Evolutionary conservation across 1,140 invertebrate genomes (phyloP), one percentile per base, ranked within the genome.

Genomic region (Macrocentrus cingulum): DNA sequence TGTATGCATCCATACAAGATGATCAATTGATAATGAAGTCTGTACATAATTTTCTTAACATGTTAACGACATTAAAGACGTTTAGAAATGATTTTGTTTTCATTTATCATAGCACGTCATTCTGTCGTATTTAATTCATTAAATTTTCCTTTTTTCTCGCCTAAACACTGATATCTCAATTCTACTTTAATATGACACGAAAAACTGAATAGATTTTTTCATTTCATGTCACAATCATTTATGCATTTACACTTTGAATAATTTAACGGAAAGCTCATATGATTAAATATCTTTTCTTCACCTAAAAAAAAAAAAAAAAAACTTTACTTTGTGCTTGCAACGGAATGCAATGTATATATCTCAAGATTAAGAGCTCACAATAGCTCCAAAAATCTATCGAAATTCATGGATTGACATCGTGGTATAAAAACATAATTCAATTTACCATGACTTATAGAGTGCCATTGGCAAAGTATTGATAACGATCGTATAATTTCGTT

Each of bases 391-490:
- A n/a, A 16, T 42, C 29, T 45, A 56, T 56, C 34, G n/a, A 23
- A 15, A 58, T 57, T 52, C 37, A 56, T 59, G 53, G 56, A 29
- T 29, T 29, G 25, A 29, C 25, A 4, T 29, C 25, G 9, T 9
- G 4, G 9, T 29, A 4, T 4, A 29, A 29, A 5, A 9, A 4
- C 25, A 29, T 29, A 5, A 44, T 54, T 48, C 3, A 39, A 39
- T 39, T 62, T 50, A 36, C 49, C 41, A 22, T 54, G 62, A 70
- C 75, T 78, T 82, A 89, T 71, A 88, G 83, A 68, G 99, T 99
- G 60, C 97, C 97, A 82, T 99, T 99, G 60, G 97, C 98, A 66
- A 97, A 91, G 84, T 99, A 99, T 83, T 99, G 98, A 81, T 97
- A 99, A 66, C 94, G 91, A 83, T 99, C 98, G 79, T 99, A 99